phyloP scores from a whole-genome alignment of 2,113 vertebrate genomes.

The Phaethon lepturus region DNA sequence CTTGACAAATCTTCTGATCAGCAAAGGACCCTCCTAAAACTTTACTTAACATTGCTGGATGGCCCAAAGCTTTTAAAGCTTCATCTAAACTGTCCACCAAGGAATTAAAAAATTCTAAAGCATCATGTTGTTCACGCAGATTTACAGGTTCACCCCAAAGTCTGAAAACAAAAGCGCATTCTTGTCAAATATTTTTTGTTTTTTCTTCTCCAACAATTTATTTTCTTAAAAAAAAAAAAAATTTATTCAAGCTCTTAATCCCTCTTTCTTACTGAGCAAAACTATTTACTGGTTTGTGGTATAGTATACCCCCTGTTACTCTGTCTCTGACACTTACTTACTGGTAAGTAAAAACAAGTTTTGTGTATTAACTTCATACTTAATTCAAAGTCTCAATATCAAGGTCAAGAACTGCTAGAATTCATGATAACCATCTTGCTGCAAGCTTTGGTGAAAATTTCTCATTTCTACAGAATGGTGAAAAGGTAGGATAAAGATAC shows the following conservation, averaged over 20 bases:
- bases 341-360: background rate
- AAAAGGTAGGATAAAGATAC: background rate
- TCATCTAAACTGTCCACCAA: conserved; percentile 99
- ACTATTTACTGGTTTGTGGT: background rate
- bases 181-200: background rate
- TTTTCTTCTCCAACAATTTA: background rate
- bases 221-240: background rate
- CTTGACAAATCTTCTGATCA: conserved; percentile 99
- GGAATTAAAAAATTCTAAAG: conserved; percentile 99
- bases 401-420: background rate
- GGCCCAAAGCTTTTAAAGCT: conserved; percentile 96
- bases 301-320: fast-evolving
- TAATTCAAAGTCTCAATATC: background rate
- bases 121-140: conserved; percentile 96
- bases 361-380: background rate
- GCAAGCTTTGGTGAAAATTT: background rate
- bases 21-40: conserved; percentile 98
- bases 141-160: conserved; percentile 99
- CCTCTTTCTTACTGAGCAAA: background rate
- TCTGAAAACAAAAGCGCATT: conserved; percentile 76
- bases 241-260: background rate
- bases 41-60: conserved; percentile 98
- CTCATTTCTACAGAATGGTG: background rate
- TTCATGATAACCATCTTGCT: background rate
- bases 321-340: background rate